Percentiles rank a stretch among this genome's conserved stretches.
Conservation (phyloP, 2,113 vertebrate genomes). For the Campylorhamphus procurvoides region DNA sequence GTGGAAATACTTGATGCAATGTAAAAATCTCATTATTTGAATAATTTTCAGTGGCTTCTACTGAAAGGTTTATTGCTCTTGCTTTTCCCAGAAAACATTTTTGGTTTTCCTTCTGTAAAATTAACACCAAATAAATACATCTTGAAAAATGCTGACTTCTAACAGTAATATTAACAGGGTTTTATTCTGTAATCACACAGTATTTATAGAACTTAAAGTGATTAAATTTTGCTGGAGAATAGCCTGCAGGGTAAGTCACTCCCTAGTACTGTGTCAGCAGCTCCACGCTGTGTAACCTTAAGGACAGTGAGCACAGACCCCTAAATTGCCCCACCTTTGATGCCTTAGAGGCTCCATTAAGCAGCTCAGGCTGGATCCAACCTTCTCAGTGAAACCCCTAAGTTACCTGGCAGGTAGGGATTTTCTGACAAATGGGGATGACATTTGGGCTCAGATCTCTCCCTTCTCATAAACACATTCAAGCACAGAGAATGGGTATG, state of each 20-base stretch:
- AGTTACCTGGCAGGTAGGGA: not conserved
- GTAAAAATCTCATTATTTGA: not conserved
- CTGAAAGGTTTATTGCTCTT: not conserved
- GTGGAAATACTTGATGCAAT: not conserved
- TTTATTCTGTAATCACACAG: slow-evolving; percentile 18
- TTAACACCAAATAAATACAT: not conserved
- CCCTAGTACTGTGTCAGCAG: not conserved
- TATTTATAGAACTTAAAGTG: slow-evolving; percentile 60
- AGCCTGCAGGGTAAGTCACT: slow-evolving; percentile 18
- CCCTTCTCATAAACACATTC: not conserved
- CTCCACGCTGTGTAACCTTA: not conserved
- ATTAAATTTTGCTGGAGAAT: not conserved
- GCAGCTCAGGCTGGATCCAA: not conserved
- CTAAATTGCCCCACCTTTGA: not conserved
- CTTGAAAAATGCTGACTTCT: not conserved
- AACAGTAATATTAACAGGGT: slow-evolving; percentile 4
- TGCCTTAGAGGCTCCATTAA: not conserved
- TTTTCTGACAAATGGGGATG: not conserved
- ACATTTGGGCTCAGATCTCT: not conserved
- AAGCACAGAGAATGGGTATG: not conserved
- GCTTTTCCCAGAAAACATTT: slow-evolving; percentile 6
- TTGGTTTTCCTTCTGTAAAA: not conserved
- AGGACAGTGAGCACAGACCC: not conserved
- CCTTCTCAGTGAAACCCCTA: not conserved
- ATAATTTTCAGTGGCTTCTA: not conserved